These are phyloP conservation scores for Ictidomys tridecemlineatus DNA, from an alignment of 2,113 vertebrate species.

Conservation along the genomic window DNA sequence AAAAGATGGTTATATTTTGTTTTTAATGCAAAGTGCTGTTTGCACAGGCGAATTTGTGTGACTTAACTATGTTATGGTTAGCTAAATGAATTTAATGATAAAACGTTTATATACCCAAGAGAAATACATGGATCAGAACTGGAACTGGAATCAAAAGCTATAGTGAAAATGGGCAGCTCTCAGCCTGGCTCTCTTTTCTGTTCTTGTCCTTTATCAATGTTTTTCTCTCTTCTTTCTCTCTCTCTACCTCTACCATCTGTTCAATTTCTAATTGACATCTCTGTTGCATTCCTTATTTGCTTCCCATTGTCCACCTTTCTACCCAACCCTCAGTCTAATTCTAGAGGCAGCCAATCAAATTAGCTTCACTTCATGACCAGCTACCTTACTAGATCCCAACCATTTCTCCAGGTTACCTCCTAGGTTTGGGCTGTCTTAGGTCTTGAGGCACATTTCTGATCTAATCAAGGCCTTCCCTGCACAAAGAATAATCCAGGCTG, in stretches of 20 bases:
- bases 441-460: neutral
- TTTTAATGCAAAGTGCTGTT: neutral
- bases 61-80: neutral
- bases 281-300: neutral
- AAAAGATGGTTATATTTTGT: conserved; percentile 37
- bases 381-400: neutral
- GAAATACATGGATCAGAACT: neutral
- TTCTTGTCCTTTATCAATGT: neutral
- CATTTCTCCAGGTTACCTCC: neutral
- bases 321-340: neutral
- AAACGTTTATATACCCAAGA: neutral
- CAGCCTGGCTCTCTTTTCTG: neutral
- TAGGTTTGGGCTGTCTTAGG: neutral
- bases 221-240: neutral
- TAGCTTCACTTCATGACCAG: neutral
- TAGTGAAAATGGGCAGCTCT: neutral
- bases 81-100: conserved; percentile 37
- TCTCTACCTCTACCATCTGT: neutral
- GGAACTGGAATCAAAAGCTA: neutral
- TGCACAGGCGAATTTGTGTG: neutral
- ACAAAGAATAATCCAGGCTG: neutral
- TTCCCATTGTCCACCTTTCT: neutral
- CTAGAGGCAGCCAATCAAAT: neutral
- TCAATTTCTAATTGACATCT: neutral
- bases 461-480: neutral